Percentiles rank a stretch among this genome's conserved stretches.
These are phyloP conservation scores for Sanderia malayensis DNA, from an alignment of 30 jellyfish, hydroid and myxozoan genomes.

Conservation along the genomic window DNA sequence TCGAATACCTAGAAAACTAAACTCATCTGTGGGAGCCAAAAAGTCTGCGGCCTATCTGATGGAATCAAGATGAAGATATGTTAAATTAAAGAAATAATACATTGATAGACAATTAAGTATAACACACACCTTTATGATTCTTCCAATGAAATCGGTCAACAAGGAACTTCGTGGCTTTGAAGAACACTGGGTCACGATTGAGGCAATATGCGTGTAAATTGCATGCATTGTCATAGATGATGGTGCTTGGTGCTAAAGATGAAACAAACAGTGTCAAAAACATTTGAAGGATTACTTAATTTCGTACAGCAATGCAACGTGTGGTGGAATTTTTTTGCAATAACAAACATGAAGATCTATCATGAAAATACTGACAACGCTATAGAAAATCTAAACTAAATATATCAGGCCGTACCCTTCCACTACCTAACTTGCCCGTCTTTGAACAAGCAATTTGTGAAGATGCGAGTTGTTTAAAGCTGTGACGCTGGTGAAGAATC, in stretches of 20 bases:
- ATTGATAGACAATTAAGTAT: background rate
- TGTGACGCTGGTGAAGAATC: constrained; percentile 1
- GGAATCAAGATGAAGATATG: background rate
- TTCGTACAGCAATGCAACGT: constrained; percentile 4
- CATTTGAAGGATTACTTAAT: background rate
- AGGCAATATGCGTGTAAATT: constrained; percentile 14
- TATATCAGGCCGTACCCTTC: constrained; percentile 1
- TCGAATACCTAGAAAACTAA: no score
- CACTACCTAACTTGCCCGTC: background rate
- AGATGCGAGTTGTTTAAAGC: constrained; percentile 1
- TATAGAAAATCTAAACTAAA: background rate
- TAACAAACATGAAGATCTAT: background rate
- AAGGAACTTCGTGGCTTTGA: constrained; percentile 11
- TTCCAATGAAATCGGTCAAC: constrained; percentile 37
- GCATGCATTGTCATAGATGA: constrained; percentile 19
- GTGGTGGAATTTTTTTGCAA: constrained; percentile 2
- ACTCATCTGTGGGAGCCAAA: no score
- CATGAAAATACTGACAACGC: background rate
- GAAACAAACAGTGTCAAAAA: constrained; percentile 3
- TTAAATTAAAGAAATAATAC: background rate
- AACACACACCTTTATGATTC: constrained; percentile 24
- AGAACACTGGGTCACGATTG: constrained; percentile 37
- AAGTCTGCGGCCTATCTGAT: no score
- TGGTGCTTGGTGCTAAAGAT: constrained; percentile 19
- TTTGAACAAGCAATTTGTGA: constrained; percentile 1